Evolutionary conservation across 1,140 invertebrate genomes (phyloP), one percentile per base, ranked within the genome.

Genomic region (Drosophila navojoa): DNA sequence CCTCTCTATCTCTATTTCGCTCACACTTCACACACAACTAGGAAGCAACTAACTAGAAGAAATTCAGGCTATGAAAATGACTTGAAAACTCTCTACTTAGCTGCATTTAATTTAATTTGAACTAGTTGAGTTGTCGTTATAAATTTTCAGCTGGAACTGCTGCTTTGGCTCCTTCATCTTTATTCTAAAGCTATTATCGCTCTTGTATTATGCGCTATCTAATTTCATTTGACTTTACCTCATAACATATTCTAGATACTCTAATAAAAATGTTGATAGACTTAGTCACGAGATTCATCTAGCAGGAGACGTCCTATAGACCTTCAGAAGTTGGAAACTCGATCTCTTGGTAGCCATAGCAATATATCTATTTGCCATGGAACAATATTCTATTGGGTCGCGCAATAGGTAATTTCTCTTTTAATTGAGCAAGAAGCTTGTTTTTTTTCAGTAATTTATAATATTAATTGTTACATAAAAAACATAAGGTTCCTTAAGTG

Each of bases 151-250:
- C 40, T 13, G 40, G 19, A 66, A 53, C 38, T 59, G 53, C 44
- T 25, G 11, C 5, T 19, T 22, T 25, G 19, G 16, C 19, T 22
- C 4, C 25, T 53, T 15, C 35, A 38, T 38, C 10, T 4, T 2
- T 5, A 29, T 52, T 13, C 27, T 7, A 9, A 10, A 35, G 35
- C 35, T 38, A n/a, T 32, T 53, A 15, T 53, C 15, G 25, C 38
- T 22, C 13, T 42, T 29, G 47, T 57, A 42, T 59, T 40, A 40
- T 22, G 15, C 38, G 45, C 70, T 61, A 67, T 57, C 82, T 79
- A 87, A 86, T 87, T 81, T 81, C 68, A 54, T 79, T 82, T 79
- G 77, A 71, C 76, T 84, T 81, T 45, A 72, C 77, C 64, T 84
- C 22, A 19, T 10, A 69, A 67, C 58, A 68, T 55, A 66, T 81